phyloP scores from a whole-genome alignment of 1,140 invertebrate genomes.

The Bicyclus anynana region DNA sequence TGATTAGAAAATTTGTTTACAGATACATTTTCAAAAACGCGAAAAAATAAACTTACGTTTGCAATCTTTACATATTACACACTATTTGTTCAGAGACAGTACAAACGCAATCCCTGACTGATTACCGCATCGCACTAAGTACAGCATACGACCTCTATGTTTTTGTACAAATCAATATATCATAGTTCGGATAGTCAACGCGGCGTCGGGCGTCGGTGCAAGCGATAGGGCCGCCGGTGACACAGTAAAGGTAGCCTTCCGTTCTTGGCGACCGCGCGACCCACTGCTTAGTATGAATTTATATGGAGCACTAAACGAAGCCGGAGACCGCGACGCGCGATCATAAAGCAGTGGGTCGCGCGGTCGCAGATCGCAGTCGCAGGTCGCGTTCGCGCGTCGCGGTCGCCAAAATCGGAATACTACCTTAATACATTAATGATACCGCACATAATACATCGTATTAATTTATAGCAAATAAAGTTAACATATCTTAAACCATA shows the following conservation, averaged over 20 bases:
- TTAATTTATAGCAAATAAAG: conserved; percentile 74
- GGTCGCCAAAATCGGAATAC: too few species aligned
- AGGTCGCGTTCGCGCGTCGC: too few species aligned
- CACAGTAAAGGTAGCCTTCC: too few species aligned
- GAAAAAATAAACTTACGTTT: conserved; percentile 66
- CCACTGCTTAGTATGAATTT: too few species aligned
- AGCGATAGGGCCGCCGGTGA: conserved; percentile 39
- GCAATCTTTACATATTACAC: conserved; percentile 71
- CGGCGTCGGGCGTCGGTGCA: conserved; percentile 13
- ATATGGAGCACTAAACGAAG: too few species aligned
- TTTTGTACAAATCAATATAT: conserved; percentile 31
- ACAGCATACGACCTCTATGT: conserved; percentile 27
- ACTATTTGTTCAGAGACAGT: conserved; percentile 73
- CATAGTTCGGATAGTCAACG: background rate
- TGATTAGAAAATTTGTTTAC: conserved; percentile 29
- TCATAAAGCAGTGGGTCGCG: too few species aligned
- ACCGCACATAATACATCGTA: conserved; percentile 74
- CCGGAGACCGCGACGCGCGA: too few species aligned
- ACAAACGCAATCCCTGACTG: conserved; percentile 42
- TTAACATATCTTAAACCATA: conserved; percentile 77
- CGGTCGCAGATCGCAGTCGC: too few species aligned
- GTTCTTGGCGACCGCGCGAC: too few species aligned
- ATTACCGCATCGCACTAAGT: conserved; percentile 30
- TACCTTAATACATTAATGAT: conserved; percentile 64
- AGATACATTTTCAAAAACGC: conserved; percentile 58